Evolutionary conservation across 1,140 invertebrate species (phyloP).

Genomic region (Colletes latitarsis): DNA sequence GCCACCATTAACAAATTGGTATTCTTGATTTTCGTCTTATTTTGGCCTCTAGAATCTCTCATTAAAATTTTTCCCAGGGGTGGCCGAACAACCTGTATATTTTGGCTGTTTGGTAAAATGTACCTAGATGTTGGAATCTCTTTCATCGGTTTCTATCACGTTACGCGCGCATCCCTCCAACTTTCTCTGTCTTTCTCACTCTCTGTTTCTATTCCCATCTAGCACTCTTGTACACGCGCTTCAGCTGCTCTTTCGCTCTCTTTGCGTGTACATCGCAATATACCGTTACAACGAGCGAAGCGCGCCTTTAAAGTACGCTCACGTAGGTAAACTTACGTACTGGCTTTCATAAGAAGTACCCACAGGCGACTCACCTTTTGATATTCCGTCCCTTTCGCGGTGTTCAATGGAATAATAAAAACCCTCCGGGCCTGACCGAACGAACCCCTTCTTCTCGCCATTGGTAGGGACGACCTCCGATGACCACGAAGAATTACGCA

Average conservation of each 20-base stretch:
- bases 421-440: slow-evolving; percentile 30
- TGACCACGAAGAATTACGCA: neutral
- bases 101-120: no score
- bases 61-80: no score
- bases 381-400: slow-evolving; percentile 61
- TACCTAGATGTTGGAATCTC: neutral
- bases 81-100: no score
- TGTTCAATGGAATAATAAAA: slow-evolving; percentile 63
- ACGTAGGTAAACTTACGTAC: slow-evolving; percentile 65
- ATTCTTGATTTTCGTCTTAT: no score
- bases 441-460: slow-evolving; percentile 16
- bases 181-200: slow-evolving; percentile 18
- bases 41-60: no score
- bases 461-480: neutral
- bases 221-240: neutral
- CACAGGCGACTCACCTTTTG: slow-evolving; percentile 52
- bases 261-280: slow-evolving; percentile 31
- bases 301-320: slow-evolving; percentile 59
- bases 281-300: slow-evolving; percentile 57
- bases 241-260: neutral
- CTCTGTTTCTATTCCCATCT: slow-evolving; percentile 29
- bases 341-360: slow-evolving; percentile 53
- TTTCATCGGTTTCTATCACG: neutral
- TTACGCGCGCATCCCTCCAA: neutral
- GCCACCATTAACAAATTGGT: no score